These are phyloP conservation scores for Lipophrys pholis DNA, from an alignment of 2,113 vertebrate species.

Conservation along the genomic window DNA sequence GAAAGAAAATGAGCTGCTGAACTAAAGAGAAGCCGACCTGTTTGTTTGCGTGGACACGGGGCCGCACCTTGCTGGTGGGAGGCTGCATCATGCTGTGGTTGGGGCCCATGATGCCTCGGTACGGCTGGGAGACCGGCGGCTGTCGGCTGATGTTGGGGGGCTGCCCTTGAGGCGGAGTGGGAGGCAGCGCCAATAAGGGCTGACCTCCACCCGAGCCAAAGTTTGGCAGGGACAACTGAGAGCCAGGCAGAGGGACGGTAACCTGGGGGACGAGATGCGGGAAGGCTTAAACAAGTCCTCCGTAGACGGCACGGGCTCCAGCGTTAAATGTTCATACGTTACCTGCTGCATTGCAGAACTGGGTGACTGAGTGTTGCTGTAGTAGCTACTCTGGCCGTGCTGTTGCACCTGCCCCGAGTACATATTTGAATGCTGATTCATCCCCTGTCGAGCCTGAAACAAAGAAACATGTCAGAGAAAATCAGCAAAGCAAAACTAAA, in stretches of 20 bases:
- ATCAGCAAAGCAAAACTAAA: background rate
- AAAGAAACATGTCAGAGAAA: conserved; percentile 12
- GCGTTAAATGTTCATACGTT: conserved; percentile 40
- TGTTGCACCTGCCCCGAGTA: conserved; percentile 97
- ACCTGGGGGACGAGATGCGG: conserved; percentile 78
- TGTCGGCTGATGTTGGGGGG: conserved; percentile 90
- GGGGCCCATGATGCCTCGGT: conserved; percentile 92
- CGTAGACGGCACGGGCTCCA: background rate
- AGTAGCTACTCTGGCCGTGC: conserved; percentile 96
- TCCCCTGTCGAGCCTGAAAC: conserved; percentile 92
- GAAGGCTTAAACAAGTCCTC: background rate
- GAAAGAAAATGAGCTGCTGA: background rate
- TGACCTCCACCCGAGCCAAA: conserved; percentile 94
- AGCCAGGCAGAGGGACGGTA: conserved; percentile 92
- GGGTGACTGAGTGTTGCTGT: conserved; percentile 95
- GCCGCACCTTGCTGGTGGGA: conserved; percentile 89
- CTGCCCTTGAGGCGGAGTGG: conserved; percentile 90
- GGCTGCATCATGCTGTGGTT: conserved; percentile 93
- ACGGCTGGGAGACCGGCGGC: conserved; percentile 90
- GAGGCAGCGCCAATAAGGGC: conserved; percentile 93
- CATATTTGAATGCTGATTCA: conserved; percentile 96
- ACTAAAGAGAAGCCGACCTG: background rate
- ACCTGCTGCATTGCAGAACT: conserved; percentile 96
- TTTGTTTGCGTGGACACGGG: background rate
- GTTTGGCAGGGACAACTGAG: conserved; percentile 93